These are phyloP conservation scores for Dendrolimus kikuchii DNA, from an alignment of 1,140 invertebrate genomes.

Conservation along the genomic window DNA sequence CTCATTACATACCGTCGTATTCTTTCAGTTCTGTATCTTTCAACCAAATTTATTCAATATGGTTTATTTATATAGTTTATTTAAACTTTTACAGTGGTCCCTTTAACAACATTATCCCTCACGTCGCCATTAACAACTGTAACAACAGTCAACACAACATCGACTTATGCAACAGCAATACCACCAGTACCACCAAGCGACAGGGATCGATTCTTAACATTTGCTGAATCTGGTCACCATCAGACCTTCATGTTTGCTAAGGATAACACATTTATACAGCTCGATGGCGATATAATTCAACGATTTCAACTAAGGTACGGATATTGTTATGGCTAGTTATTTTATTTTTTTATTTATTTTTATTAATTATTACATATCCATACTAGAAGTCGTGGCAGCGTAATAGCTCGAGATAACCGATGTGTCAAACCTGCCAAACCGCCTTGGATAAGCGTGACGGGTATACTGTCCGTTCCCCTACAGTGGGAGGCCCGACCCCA, in stretches of 20 bases:
- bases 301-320: conserved; percentile 86
- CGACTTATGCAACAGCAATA: conserved; percentile 51
- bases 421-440: no score
- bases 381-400: neutral
- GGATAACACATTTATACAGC: conserved; percentile 89
- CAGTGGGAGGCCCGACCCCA: no score
- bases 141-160: conserved; percentile 43
- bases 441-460: no score
- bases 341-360: neutral
- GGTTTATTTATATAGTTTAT: no score
- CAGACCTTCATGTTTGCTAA: conserved; percentile 90
- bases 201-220: conserved; percentile 83
- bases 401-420: neutral
- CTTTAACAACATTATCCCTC: conserved; percentile 40
- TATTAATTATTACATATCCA: neutral
- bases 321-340: neutral
- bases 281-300: conserved; percentile 88
- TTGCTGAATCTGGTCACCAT: conserved; percentile 85
- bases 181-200: conserved; percentile 80
- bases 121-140: conserved; percentile 32
- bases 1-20: no score
- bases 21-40: no score
- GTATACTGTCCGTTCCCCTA: no score
- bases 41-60: no score
- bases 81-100: conserved; percentile 29